These are phyloP conservation scores for Semicossyphus pulcher DNA, from an alignment of 2,113 vertebrate species.

Conservation along the genomic window DNA sequence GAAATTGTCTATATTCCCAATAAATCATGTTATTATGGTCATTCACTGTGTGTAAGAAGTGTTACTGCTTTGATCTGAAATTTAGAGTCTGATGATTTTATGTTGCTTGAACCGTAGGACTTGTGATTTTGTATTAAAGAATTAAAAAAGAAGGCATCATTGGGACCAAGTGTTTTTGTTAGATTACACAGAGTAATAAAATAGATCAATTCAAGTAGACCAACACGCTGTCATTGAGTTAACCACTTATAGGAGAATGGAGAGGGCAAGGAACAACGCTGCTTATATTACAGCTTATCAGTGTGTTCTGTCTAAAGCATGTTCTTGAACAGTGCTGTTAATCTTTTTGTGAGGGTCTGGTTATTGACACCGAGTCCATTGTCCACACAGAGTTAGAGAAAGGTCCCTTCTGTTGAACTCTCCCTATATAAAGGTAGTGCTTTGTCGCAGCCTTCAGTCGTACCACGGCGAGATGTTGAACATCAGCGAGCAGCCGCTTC, in stretches of 20 bases:
- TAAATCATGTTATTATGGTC: conserved; percentile 45
- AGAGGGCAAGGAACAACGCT: too few relatives aligned
- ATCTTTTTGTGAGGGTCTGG: conserved; percentile 30
- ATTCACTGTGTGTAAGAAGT: not conserved
- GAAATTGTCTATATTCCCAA: conserved; percentile 30
- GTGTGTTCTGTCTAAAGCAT: not conserved
- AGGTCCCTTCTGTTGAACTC: conserved; percentile 29
- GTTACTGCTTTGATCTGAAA: not conserved
- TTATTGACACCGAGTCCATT: conserved; percentile 3
- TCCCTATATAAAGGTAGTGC: conserved; percentile 60
- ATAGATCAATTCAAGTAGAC: too few relatives aligned
- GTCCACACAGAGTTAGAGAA: conserved; percentile 9
- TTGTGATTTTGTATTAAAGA: not conserved
- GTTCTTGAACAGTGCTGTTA: conserved; percentile 14
- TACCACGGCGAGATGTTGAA: conserved; percentile 65
- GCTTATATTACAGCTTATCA: too few relatives aligned
- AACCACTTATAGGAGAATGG: too few relatives aligned
- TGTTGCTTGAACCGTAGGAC: not conserved
- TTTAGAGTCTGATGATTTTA: too few relatives aligned
- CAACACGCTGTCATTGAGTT: too few relatives aligned
- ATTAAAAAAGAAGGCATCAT: too few relatives aligned
- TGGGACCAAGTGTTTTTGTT: too few relatives aligned
- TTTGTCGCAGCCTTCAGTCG: conserved; percentile 12
- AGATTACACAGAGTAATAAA: too few relatives aligned
- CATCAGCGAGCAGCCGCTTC: conserved; percentile 39